Conservation (phyloP, 1,140 invertebrate genomes). For the Drosophila miranda region DNA sequence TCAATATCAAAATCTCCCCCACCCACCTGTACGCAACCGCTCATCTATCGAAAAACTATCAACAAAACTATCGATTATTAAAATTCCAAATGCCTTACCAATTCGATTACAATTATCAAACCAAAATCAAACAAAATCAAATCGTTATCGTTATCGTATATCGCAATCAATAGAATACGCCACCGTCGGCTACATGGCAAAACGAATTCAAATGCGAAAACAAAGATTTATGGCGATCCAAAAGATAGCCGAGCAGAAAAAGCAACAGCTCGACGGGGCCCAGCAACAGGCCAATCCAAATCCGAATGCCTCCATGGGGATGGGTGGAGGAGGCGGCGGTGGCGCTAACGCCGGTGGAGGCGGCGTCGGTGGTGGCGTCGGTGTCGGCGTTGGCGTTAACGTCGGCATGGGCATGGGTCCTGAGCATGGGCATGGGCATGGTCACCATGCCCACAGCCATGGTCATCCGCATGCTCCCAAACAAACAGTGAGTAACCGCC, state of each 20-base stretch:
- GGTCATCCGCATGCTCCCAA: constrained; percentile 82
- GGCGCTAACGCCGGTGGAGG: constrained; percentile 52
- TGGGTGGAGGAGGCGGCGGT: constrained; percentile 59
- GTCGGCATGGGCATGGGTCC: constrained; percentile 54
- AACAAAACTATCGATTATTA: constrained; percentile 7
- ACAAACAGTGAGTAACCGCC: constrained; percentile 83
- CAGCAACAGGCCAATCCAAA: constrained; percentile 84
- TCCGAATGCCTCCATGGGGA: constrained; percentile 77
- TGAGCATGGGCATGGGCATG: constrained; percentile 83
- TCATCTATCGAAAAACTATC: constrained; percentile 24
- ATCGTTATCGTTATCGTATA: constrained; percentile 66
- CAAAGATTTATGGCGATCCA: constrained; percentile 93
- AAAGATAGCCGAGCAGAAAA: constrained; percentile 95
- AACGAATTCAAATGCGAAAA: constrained; percentile 97
- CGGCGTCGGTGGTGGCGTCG: constrained; percentile 34
- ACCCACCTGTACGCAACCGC: constrained; percentile 49
- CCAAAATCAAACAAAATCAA: constrained; percentile 55
- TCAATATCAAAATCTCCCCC: constrained; percentile 15
- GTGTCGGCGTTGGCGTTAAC: constrained; percentile 25
- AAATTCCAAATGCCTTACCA: constrained; percentile 22
- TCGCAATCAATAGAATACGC: constrained; percentile 90
- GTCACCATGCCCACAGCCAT: constrained; percentile 82
- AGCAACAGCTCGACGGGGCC: constrained; percentile 88
- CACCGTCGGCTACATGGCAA: constrained; percentile 97
- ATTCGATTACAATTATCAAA: constrained; percentile 31